phyloP scores from a whole-genome alignment of 2,888 invertebrate species.

The Ganaspis brasiliensis region DNA sequence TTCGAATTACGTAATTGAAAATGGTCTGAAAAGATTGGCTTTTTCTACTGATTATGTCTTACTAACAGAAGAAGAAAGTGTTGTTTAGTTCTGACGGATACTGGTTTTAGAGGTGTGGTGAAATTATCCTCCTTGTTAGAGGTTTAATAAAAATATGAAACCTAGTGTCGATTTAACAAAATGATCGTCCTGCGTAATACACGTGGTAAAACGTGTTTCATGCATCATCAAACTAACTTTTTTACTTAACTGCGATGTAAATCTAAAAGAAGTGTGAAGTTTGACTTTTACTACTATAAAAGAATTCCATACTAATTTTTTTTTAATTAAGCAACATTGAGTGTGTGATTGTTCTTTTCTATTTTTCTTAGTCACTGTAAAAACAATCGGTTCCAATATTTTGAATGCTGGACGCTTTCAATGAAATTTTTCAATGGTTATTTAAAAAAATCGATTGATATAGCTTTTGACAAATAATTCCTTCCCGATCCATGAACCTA shows the following conservation, averaged over 20 bases:
- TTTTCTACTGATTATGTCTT: slow-evolving; percentile 25
- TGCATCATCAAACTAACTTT: slow-evolving; percentile 37
- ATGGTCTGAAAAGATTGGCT: not conserved
- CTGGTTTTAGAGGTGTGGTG: not conserved
- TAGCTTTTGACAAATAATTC: no score
- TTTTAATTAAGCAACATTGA: slow-evolving; percentile 39
- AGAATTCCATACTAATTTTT: slow-evolving; percentile 13
- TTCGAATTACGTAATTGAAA: no score
- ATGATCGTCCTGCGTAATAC: slow-evolving; percentile 6
- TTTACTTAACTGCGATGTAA: slow-evolving; percentile 18
- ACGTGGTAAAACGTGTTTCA: slow-evolving; percentile 24
- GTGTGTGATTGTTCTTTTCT: not conserved
- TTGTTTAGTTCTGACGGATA: not conserved
- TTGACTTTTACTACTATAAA: slow-evolving; percentile 35
- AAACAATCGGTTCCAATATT: no score
- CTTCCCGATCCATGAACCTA: no score
- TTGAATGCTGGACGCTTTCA: no score
- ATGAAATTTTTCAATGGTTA: no score
- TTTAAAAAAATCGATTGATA: no score
- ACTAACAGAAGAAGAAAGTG: not conserved
- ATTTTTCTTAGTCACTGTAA: no score
- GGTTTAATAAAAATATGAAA: slow-evolving; percentile 18
- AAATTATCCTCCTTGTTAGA: not conserved
- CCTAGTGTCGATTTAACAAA: not conserved
- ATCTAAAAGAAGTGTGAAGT: slow-evolving; percentile 34